phyloP scores from a whole-genome alignment of 2,888 invertebrate genomes.

The Lasioglossum oenotherae region DNA sequence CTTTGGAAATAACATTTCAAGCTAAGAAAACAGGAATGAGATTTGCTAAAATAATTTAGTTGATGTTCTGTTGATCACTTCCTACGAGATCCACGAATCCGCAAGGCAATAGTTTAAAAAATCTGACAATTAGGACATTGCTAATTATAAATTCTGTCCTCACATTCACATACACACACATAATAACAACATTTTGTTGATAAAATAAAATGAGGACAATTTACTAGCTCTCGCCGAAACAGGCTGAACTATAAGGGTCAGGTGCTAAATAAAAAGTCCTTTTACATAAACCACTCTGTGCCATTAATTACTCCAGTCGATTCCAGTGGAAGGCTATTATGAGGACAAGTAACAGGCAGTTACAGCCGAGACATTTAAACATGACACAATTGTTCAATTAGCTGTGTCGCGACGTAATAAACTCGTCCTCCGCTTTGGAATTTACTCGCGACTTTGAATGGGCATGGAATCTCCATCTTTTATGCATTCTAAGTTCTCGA shows the following conservation, averaged over 20 bases:
- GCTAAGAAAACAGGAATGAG: background rate
- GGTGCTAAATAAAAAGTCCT: background rate
- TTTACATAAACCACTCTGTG: background rate
- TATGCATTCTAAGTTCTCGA: slow-evolving; percentile 32
- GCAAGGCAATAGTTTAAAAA: background rate
- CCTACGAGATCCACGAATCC: background rate
- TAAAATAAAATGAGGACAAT: background rate
- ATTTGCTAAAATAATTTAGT: background rate
- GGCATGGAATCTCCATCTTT: slow-evolving; percentile 32
- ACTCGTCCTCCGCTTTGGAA: background rate
- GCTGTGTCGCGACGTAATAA: background rate
- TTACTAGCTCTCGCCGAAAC: background rate
- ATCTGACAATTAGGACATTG: background rate
- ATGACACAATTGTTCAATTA: slow-evolving; percentile 36
- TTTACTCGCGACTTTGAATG: slow-evolving; percentile 20
- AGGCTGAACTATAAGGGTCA: background rate
- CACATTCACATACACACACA: background rate
- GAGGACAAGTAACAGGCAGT: background rate
- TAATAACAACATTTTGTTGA: background rate
- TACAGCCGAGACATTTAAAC: slow-evolving; percentile 13
- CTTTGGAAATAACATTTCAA: background rate
- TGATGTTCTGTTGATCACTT: background rate
- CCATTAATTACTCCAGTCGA: background rate
- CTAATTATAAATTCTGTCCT: background rate
- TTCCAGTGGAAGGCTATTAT: background rate